Percentiles rank a stretch among this genome's conserved stretches.
Conservation (phyloP, 2,113 vertebrate species). For the Nannobrachium achirus region DNA sequence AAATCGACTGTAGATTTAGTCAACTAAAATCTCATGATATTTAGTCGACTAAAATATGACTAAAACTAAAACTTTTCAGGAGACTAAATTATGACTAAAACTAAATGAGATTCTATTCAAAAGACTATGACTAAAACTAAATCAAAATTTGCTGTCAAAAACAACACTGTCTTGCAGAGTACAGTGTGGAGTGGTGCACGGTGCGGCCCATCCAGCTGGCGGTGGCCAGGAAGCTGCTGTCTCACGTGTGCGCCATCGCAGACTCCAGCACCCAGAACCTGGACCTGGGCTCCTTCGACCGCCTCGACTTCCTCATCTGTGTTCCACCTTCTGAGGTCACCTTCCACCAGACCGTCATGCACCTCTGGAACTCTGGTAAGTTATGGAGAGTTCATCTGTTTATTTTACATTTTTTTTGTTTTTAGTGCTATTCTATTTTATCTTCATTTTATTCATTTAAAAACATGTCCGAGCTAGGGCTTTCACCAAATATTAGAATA, state of each 20-base stretch:
- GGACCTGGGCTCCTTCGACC: constrained; percentile 91
- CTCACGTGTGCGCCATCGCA: constrained; percentile 95
- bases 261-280: constrained; percentile 98
- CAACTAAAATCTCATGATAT: too few relatives aligned
- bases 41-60: too few relatives aligned
- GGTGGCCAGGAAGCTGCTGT: constrained; percentile 95
- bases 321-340: constrained; percentile 95
- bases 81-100: too few relatives aligned
- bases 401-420: not conserved
- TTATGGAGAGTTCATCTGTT: not conserved
- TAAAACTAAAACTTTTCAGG: too few relatives aligned
- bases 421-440: not conserved
- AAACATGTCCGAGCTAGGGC: too few relatives aligned
- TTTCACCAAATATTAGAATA: too few relatives aligned
- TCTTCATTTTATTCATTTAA: not conserved
- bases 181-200: constrained; percentile 78
- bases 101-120: too few relatives aligned
- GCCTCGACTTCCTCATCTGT: constrained; percentile 93
- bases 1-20: too few relatives aligned
- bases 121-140: too few relatives aligned
- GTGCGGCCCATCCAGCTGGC: constrained; percentile 94
- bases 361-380: constrained; percentile 92
- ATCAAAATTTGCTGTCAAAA: too few relatives aligned
- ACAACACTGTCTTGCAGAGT: constrained; percentile 77
- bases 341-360: constrained; percentile 92